Evolutionary conservation across 1,140 invertebrate species (phyloP).

Genomic region (Nomia melanderi): DNA sequence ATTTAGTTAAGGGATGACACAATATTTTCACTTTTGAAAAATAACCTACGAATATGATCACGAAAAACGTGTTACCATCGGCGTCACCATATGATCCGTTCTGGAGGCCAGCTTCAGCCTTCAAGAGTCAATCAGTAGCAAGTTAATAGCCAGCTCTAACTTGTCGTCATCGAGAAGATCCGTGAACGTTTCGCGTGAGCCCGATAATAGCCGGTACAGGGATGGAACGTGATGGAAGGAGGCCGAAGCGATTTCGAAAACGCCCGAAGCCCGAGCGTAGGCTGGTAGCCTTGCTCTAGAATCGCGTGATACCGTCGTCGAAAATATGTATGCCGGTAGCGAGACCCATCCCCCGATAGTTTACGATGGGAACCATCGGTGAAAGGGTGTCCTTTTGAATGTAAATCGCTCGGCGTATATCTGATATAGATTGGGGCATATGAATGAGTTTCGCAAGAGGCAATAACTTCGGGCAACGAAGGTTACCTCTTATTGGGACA

Average conservation of each 20-base stretch:
- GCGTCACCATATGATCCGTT: not conserved
- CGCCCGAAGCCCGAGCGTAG: not conserved
- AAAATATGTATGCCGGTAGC: conserved; percentile 15
- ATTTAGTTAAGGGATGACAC: too few relatives aligned
- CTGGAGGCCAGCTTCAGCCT: not conserved
- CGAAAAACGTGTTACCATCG: too few relatives aligned
- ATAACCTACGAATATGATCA: too few relatives aligned
- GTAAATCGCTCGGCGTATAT: conserved; percentile 22
- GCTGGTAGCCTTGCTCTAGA: conserved; percentile 4
- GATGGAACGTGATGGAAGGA: not conserved
- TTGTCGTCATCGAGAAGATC: conserved; percentile 24
- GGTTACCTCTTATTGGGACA: not conserved
- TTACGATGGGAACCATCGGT: conserved; percentile 2
- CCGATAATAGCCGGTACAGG: conserved; percentile 6
- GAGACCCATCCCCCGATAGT: not conserved
- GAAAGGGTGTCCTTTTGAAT: conserved; percentile 41
- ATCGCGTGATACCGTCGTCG: conserved; percentile 34
- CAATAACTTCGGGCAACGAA: conserved; percentile 21
- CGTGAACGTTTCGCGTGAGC: conserved; percentile 38
- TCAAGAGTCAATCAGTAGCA: conserved; percentile 31
- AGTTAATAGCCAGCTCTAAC: conserved; percentile 31
- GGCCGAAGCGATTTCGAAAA: conserved; percentile 2
- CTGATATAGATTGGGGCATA: conserved; percentile 14
- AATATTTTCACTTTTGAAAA: too few relatives aligned
- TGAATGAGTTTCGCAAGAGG: conserved; percentile 35